phyloP scores from a whole-genome alignment of 2,797 vertebrate genomes.

The Falco peregrinus region DNA sequence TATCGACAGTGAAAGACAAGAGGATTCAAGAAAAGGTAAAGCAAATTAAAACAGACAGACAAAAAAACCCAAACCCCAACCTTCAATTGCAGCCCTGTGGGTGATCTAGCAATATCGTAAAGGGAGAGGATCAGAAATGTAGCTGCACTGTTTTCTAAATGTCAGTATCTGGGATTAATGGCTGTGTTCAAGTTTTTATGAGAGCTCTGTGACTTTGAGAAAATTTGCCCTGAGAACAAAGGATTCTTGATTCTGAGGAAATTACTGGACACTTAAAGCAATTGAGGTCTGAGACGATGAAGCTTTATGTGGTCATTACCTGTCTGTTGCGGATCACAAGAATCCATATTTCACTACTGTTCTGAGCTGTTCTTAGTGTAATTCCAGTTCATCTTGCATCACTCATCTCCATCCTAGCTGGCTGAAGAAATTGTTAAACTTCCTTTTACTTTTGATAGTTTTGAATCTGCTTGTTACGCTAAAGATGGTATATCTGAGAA shows the following conservation, averaged over 20 bases:
- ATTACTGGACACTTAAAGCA: not conserved
- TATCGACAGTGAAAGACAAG: slow-evolving; percentile 30
- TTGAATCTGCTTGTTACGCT: not conserved
- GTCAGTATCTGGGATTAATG: not conserved
- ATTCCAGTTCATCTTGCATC: not conserved
- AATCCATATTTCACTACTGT: not conserved
- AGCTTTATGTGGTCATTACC: not conserved
- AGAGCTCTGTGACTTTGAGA: not conserved
- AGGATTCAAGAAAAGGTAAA: slow-evolving; percentile 71
- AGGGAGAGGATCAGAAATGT: not conserved
- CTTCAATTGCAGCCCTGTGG: not conserved
- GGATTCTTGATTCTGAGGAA: not conserved
- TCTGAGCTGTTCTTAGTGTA: not conserved
- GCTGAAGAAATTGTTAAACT: not conserved
- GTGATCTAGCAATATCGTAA: not conserved
- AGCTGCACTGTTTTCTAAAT: not conserved
- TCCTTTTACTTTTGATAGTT: not conserved
- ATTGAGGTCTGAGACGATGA: not conserved
- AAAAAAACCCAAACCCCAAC: too few species aligned
- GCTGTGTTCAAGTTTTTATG: not conserved
- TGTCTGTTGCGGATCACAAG: not conserved
- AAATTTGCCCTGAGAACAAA: not conserved
- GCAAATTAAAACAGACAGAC: not conserved
- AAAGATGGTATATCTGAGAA: not conserved
- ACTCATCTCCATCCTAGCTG: not conserved